Conservation (phyloP, 2,888 invertebrate species). For the Ophonus ardosiacus region DNA sequence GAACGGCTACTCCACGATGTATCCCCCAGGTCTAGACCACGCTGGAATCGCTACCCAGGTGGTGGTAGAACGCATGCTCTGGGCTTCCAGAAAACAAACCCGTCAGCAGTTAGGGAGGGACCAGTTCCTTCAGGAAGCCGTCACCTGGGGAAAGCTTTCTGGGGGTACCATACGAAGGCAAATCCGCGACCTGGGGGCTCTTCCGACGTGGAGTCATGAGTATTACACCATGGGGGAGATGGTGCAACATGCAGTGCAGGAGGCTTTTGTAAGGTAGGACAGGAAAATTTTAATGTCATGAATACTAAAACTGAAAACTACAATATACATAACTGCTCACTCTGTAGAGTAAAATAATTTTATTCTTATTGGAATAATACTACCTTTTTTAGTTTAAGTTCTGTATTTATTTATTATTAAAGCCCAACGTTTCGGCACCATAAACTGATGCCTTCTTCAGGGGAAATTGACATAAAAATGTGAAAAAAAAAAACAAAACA, state of each 20-base stretch:
- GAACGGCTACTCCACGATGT: slow-evolving; percentile 93
- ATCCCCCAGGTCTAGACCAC: slow-evolving; percentile 99
- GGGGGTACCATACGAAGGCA: slow-evolving; percentile 79
- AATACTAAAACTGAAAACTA: no score
- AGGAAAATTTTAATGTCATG: no score
- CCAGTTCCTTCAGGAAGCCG: slow-evolving; percentile 93
- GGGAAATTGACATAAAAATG: no score
- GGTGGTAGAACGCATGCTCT: slow-evolving; percentile 97
- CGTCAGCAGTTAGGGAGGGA: slow-evolving; percentile 97
- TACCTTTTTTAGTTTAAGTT: no score
- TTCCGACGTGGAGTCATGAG: slow-evolving; percentile 95
- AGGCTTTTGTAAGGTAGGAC: slow-evolving; percentile 87
- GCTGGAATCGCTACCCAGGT: slow-evolving; percentile 99
- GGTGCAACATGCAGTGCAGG: slow-evolving; percentile 91
- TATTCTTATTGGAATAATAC: no score
- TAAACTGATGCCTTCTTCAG: no score
- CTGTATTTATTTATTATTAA: no score
- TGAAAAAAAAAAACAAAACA: no score
- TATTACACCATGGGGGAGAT: slow-evolving; percentile 98
- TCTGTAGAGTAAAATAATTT: no score
- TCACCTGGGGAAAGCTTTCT: slow-evolving; percentile 95
- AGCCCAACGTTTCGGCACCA: no score
- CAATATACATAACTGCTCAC: no score
- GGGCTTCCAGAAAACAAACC: slow-evolving; percentile 90
- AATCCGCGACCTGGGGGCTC: slow-evolving; percentile 91